Evolutionary conservation across 2,888 invertebrate genomes (phyloP).

Genomic region (Drosophila quinaria): DNA sequence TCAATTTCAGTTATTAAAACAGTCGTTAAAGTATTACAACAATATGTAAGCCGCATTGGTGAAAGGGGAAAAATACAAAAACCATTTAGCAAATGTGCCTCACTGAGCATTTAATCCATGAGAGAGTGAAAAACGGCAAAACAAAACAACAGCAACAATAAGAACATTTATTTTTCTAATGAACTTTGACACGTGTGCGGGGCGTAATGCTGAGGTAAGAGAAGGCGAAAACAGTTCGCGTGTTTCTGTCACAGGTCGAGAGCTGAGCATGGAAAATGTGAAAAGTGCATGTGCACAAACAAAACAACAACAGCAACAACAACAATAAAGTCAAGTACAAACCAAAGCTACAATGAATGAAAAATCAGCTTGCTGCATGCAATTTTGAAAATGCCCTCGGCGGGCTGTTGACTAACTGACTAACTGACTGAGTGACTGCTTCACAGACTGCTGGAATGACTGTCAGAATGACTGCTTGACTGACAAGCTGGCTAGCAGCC

Average conservation of each 20-base stretch:
- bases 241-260: conserved; percentile 71
- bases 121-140: not conserved
- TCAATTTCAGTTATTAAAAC: conserved; percentile 34
- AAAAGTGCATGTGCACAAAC: conserved; percentile 50
- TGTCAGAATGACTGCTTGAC: conserved; percentile 31
- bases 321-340: conserved; percentile 33
- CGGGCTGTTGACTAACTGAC: conserved; percentile 49
- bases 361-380: conserved; percentile 81
- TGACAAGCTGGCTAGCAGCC: conserved; percentile 42
- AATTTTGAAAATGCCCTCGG: conserved; percentile 69
- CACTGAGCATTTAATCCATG: conserved; percentile 17
- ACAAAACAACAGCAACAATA: conserved; percentile 6
- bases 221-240: conserved; percentile 45
- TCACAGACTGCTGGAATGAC: conserved; percentile 22
- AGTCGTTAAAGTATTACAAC: not conserved
- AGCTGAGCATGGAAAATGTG: conserved; percentile 54
- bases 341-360: conserved; percentile 77
- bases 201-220: conserved; percentile 1
- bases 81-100: conserved; percentile 54
- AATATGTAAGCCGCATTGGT: conserved; percentile 5
- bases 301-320: conserved; percentile 22
- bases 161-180: conserved; percentile 66
- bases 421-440: conserved; percentile 43
- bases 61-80: conserved; percentile 23
- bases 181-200: conserved; percentile 73